Conservation (phyloP, 1,140 invertebrate genomes). For the Drosophila novamexicana region DNA sequence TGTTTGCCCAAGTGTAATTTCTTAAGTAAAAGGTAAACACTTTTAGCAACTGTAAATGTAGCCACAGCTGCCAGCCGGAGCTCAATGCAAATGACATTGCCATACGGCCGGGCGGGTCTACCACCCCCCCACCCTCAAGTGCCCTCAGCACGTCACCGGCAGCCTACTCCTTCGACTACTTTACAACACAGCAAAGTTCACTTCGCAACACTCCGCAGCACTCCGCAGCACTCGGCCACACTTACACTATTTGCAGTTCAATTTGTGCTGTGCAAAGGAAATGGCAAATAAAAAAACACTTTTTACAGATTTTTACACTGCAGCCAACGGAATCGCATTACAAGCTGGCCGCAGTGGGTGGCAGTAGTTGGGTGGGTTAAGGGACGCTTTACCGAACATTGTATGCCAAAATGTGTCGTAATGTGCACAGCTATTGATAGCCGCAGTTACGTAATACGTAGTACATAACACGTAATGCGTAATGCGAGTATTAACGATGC, state of each 20-base stretch:
- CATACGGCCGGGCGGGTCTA: neutral
- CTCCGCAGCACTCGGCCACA: conserved; percentile 16
- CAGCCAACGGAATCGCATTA: conserved; percentile 38
- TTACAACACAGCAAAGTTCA: neutral
- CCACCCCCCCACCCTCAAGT: no score
- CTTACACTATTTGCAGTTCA: conserved; percentile 62
- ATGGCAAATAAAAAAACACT: conserved; percentile 56
- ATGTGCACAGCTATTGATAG: conserved; percentile 36
- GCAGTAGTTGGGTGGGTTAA: neutral
- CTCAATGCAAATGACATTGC: conserved; percentile 68
- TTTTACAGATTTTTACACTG: conserved; percentile 43
- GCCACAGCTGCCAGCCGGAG: conserved; percentile 36
- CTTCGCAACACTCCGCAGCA: neutral
- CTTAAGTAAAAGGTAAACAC: conserved; percentile 84
- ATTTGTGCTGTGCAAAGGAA: conserved; percentile 58
- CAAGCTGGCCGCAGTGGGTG: neutral
- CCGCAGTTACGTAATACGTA: conserved; percentile 31
- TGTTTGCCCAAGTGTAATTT: conserved; percentile 83
- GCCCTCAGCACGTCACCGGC: conserved; percentile 30
- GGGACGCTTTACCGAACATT: conserved; percentile 33
- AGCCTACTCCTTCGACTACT: conserved; percentile 34
- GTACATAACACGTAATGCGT: conserved; percentile 23
- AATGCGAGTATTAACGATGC: conserved; percentile 36
- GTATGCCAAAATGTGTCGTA: conserved; percentile 49
- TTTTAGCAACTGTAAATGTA: conserved; percentile 70